Percentiles rank a stretch among this genome's conserved stretches.
These are phyloP conservation scores for Noctua janthina DNA, from an alignment of 2,888 invertebrate species.

Conservation along the genomic window DNA sequence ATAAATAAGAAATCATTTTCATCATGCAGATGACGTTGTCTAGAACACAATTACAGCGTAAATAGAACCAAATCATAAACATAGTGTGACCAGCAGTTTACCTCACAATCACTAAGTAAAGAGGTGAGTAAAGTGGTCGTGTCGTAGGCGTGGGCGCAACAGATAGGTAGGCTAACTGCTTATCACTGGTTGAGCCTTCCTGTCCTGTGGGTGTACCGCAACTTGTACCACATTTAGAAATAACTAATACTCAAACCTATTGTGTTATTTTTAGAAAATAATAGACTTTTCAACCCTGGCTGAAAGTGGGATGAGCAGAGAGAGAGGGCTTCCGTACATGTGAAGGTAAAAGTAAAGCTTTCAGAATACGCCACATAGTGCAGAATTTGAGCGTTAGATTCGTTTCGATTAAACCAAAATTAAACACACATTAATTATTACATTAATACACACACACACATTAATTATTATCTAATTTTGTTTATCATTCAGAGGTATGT, in stretches of 20 bases:
- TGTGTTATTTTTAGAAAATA: background rate
- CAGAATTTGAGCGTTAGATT: background rate
- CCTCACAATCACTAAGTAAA: conserved; percentile 19
- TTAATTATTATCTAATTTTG: too few species aligned
- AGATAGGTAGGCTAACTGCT: conserved; percentile 16
- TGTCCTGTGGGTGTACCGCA: conserved; percentile 32
- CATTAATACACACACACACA: too few species aligned
- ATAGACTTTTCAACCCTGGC: too few species aligned
- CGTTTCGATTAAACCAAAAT: background rate
- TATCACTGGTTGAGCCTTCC: conserved; percentile 30
- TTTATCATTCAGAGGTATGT: background rate
- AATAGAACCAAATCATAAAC: conserved; percentile 3
- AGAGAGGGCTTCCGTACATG: too few species aligned
- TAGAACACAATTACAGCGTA: background rate
- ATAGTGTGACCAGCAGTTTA: background rate
- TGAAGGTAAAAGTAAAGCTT: background rate
- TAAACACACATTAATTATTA: too few species aligned
- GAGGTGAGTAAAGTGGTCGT: background rate
- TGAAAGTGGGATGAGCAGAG: background rate
- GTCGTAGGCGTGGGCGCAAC: conserved; percentile 34
- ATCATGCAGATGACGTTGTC: background rate
- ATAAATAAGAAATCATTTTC: background rate
- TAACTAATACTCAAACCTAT: background rate
- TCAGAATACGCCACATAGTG: background rate
- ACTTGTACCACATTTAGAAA: background rate